Base-by-base conservation (phyloP, 2,888 invertebrate genomes). In the Allophyes oxyacanthae region DNA sequence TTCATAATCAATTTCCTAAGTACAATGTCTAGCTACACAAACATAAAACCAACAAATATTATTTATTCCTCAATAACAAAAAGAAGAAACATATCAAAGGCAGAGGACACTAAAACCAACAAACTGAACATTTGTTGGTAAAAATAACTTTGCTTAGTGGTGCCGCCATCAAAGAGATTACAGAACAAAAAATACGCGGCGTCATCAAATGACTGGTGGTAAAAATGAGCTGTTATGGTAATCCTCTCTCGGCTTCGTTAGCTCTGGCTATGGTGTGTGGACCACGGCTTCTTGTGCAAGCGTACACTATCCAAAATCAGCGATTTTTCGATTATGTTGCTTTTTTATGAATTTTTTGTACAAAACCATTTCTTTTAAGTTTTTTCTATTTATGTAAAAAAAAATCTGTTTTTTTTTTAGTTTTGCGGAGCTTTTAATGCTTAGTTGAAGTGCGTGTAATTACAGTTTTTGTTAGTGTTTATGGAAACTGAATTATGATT, bases 91-190 rank as follows among this genome's bases (percentile, higher is more conserved):
- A 72, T 50, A 67, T 58, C 57, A 72, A 72, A 72, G 68, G 66
- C 41, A 69, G 30, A 54, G 40, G 40, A 48, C 42, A 57, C 40
- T 61, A 50, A 69, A 51, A 52, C 58, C 45, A 71, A 64, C 48
- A 64, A 69, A 59, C 45, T 42, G 34, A 51, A 41, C 52, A 56
- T 68, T 60, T 60, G 53, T 60, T 57, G 37, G 43, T 60, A 66
- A 69, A 75, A 75, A 75, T 74, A 73, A 60, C 74, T 68, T 79
- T 81, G 72, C 66, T 75, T 78, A 42, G 48, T 73, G 64, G 64
- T 71, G 70, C 72, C 61, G 72, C 77, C 84, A 82, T 83, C 82
- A 84, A 79, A 80, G 78, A 81, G 84, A 84, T 83, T 81, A 81
- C 75, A 33, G 62, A 60, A 51, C 32, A 58, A 60, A 73, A 62